These are phyloP conservation scores for Papilio helenus DNA, from an alignment of 1,140 invertebrate species.

Conservation along the genomic window DNA sequence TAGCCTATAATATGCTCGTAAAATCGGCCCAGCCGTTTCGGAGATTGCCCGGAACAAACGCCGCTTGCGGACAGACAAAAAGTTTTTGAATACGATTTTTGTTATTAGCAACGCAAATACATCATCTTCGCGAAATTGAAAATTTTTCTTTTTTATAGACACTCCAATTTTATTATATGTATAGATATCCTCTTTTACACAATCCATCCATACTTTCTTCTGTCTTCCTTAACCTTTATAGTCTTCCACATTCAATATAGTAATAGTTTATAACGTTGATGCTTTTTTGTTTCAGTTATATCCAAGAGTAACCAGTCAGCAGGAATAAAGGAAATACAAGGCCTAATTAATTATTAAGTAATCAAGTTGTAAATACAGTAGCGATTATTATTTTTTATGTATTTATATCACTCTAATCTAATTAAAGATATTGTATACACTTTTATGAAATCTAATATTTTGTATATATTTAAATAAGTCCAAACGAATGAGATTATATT, in stretches of 20 bases:
- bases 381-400: constrained; percentile 79
- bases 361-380: constrained; percentile 74
- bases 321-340: constrained; percentile 61
- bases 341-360: constrained; percentile 61
- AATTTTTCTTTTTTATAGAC: no score
- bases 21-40: no score
- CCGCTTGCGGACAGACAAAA: no score
- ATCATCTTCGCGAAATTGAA: no score
- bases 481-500: constrained; percentile 82
- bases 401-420: constrained; percentile 81
- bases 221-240: no score
- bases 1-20: no score
- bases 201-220: no score
- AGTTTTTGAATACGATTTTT: no score
- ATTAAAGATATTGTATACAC: constrained; percentile 77
- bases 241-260: neutral
- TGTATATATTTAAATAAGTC: constrained; percentile 80
- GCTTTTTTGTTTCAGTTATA: constrained; percentile 73
- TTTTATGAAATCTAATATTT: constrained; percentile 81
- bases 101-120: no score
- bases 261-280: neutral
- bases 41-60: no score
- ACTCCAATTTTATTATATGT: no score
- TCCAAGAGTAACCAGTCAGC: constrained; percentile 76
- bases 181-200: no score